phyloP scores from a whole-genome alignment of 2,113 vertebrate species.

The Misgurnus mizolepis region DNA sequence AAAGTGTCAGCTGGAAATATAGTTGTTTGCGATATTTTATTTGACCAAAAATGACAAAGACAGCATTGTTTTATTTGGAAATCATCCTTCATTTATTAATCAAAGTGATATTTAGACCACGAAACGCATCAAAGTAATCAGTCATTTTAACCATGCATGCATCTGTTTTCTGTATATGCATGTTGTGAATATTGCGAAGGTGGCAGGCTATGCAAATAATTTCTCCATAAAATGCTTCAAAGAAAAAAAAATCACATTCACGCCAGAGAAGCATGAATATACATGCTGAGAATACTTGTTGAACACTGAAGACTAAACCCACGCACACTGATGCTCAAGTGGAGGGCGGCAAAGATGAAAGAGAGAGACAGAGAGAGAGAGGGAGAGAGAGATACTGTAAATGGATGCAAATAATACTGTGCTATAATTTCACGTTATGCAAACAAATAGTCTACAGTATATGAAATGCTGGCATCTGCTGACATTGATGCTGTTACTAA shows the following conservation, averaged over 20 bases:
- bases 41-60: no score
- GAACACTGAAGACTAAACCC: conserved; percentile 32
- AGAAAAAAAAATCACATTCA: conserved; percentile 29
- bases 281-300: conserved; percentile 21
- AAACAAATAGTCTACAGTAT: conserved; percentile 3
- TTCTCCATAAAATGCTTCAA: conserved; percentile 23
- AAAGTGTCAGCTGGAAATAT: no score
- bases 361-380: background rate
- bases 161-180: background rate
- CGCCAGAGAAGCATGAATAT: conserved; percentile 25
- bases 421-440: background rate
- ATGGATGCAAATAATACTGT: background rate
- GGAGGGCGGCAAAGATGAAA: background rate
- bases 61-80: no score
- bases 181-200: conserved; percentile 19
- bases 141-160: background rate
- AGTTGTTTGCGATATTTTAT: no score
- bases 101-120: no score
- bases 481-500: background rate
- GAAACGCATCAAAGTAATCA: no score
- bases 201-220: background rate
- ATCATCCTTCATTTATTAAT: no score
- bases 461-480: background rate
- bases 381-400: background rate
- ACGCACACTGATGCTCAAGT: background rate